A percentile compares a stretch with the other conserved stretches of the same genome.
Conservation (phyloP, 1,140 invertebrate genomes). For the Palaemon carinicauda region DNA sequence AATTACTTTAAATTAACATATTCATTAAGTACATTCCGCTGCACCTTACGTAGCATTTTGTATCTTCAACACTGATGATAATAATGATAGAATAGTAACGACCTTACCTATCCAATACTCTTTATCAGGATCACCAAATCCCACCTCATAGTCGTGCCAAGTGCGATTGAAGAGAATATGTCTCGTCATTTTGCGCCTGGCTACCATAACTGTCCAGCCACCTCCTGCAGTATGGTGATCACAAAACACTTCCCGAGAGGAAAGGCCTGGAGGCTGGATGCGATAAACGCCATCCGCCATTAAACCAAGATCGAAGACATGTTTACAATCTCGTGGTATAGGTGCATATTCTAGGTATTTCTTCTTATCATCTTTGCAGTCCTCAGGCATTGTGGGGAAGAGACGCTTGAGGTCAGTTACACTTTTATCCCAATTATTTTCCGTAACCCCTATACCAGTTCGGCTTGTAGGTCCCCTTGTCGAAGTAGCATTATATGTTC, state of each 20-base stretch:
- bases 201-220: conserved; percentile 58
- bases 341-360: conserved; percentile 57
- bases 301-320: conserved; percentile 55
- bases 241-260: conserved; percentile 53
- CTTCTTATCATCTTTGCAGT: conserved; percentile 55
- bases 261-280: conserved; percentile 53
- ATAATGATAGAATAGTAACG: not conserved
- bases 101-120: conserved; percentile 59
- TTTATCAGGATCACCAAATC: conserved; percentile 56
- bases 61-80: too few species aligned
- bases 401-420: conserved; percentile 2
- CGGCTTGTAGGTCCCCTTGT: not conserved
- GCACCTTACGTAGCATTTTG: too few species aligned
- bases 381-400: conserved; percentile 56
- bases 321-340: conserved; percentile 56
- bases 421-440: not conserved
- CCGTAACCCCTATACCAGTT: not conserved
- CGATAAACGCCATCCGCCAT: conserved; percentile 57
- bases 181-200: conserved; percentile 50
- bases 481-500: conserved; percentile 38
- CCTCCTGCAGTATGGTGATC: conserved; percentile 57
- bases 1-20: too few species aligned
- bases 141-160: conserved; percentile 58
- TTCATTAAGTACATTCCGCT: too few species aligned
- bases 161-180: conserved; percentile 59